These are phyloP conservation scores for Falco cherrug DNA, from an alignment of 2,797 vertebrate species.

Conservation along the genomic window DNA sequence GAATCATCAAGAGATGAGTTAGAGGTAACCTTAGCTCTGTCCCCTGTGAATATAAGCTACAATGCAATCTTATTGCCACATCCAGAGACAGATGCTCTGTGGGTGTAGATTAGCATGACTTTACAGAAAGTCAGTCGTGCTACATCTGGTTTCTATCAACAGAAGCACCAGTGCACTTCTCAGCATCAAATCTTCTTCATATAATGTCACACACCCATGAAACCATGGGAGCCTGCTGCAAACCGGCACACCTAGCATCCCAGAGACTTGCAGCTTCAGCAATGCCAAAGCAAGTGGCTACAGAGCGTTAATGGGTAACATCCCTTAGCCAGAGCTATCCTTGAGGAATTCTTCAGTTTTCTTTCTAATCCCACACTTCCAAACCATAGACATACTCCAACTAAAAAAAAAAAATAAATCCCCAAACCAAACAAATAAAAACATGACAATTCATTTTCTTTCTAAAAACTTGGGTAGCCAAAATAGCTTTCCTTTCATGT, in stretches of 20 bases:
- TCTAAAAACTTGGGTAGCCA: not conserved
- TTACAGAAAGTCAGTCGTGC: not conserved
- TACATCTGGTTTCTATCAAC: not conserved
- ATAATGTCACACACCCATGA: accelerated
- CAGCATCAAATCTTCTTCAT: not conserved
- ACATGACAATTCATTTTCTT: not conserved
- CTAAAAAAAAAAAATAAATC: not conserved
- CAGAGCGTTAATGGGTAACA: not conserved
- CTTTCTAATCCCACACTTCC: not conserved
- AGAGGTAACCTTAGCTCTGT: not conserved
- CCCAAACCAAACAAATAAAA: not conserved
- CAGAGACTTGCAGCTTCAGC: not conserved
- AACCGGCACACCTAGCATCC: not conserved
- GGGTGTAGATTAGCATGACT: not conserved
- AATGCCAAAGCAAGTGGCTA: not conserved
- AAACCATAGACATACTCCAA: not conserved
- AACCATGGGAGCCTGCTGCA: accelerated
- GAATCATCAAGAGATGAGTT: not conserved
- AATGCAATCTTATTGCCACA: not conserved
- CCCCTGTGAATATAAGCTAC: not conserved
- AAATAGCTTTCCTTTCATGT: not conserved
- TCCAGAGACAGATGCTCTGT: not conserved
- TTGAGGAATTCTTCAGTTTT: not conserved
- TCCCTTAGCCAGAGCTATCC: not conserved
- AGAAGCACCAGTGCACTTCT: not conserved